These are phyloP conservation scores for Strigamia maritima DNA, from an alignment of 2,888 invertebrate genomes.

Conservation along the genomic window DNA sequence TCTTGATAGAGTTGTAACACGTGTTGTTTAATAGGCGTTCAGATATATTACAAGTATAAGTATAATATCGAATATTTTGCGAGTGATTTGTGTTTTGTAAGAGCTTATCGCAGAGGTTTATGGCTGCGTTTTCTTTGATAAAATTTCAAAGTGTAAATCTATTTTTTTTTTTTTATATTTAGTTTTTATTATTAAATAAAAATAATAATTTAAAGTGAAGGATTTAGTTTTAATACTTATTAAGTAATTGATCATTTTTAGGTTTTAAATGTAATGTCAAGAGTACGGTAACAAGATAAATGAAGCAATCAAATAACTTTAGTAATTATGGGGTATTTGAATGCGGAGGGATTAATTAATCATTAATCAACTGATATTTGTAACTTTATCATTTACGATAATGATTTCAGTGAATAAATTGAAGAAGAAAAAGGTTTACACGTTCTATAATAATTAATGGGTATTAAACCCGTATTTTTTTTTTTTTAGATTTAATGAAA, in stretches of 20 bases:
- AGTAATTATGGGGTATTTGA: slow-evolving; percentile 14
- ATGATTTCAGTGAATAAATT: too few relatives aligned
- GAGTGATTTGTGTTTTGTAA: neutral
- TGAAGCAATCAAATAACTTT: neutral
- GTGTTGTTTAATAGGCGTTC: slow-evolving; percentile 23
- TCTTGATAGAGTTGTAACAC: neutral
- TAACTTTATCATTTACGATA: neutral
- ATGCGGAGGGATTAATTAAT: neutral
- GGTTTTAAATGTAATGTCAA: too few relatives aligned
- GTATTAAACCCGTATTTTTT: too few relatives aligned
- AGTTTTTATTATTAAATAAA: neutral
- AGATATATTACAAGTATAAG: neutral
- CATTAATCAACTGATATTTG: neutral
- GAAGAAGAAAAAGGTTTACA: too few relatives aligned
- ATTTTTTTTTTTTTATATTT: neutral
- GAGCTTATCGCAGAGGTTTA: neutral
- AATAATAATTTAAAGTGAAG: too few relatives aligned
- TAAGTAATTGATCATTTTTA: neutral
- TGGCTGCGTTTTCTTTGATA: neutral
- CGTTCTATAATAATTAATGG: too few relatives aligned
- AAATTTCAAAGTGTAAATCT: neutral
- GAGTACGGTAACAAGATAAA: neutral
- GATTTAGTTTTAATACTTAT: neutral
- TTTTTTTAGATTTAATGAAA: too few relatives aligned
- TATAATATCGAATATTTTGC: slow-evolving; percentile 8